Base-by-base conservation (phyloP, 2,888 invertebrate genomes). In the Lapara coniferarum region DNA sequence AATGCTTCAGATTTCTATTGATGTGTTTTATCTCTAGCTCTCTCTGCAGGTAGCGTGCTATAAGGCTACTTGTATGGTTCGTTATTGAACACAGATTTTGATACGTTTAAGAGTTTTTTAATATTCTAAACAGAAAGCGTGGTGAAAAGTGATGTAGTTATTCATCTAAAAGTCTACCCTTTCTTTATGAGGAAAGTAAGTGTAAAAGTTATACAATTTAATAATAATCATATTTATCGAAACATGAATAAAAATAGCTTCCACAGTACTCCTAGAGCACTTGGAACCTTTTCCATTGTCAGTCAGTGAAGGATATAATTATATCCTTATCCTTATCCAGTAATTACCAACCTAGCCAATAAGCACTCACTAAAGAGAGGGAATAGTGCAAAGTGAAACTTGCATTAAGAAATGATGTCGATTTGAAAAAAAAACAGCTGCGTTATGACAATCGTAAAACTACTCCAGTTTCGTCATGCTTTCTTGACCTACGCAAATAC, bases 401-500 rank as follows among this genome's bases (percentile, higher is more conserved):
- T 16, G n/a, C 3, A 16, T 59, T 59, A 16, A 16, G 16, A 10
- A 16, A 46, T 59, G 10, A 46, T 16, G 46, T 19, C 19, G 0
- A 19, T 2, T 55, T 16, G 10, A 59, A 16, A 44, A 16, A 44
- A 59, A 8, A 13, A 2, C 1, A 25, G 4, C n/a, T 44, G n/a
- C 3, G 16, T 16, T 16, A 44, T n/a, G 0, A 3, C n/a, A 2
- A 10, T 10, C n/a, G n/a, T 44, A 46, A n/a, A 44, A 59, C 44
- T 44, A 59, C 37, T 30, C 30, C n/a, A 16, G 5, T 75, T 74
- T 74, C 74, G 81, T 81, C 80, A 82, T 80, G 81, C 80, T 83
- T 83, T 84, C 82, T 75, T 81, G 80, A 80, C 80, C 80, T 81
- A 81, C 77, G 79, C 78, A 81, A 80, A 78, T 76, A 74, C 71